Conservation (phyloP, 2,888 invertebrate genomes). For the Mythimna lalbum region DNA sequence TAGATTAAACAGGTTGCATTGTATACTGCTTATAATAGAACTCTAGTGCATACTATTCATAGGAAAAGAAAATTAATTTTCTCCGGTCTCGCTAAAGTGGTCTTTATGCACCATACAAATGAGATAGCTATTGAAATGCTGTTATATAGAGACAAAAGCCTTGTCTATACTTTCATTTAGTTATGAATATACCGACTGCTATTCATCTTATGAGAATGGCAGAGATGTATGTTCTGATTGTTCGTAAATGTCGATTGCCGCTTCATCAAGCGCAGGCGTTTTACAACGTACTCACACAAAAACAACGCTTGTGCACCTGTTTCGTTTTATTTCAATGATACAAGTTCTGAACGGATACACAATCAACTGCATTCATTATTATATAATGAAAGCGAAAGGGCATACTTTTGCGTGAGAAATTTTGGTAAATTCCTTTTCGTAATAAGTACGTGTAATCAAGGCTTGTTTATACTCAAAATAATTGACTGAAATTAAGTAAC, state of each 20-base stretch:
- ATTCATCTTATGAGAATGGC: conserved; percentile 67
- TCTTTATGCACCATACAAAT: neutral
- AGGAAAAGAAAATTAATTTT: conserved; percentile 1
- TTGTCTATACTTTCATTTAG: conserved; percentile 30
- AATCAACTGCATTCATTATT: conserved; percentile 38
- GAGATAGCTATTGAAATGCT: conserved; percentile 9
- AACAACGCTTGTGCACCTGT: conserved; percentile 28
- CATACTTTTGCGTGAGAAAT: conserved; percentile 17
- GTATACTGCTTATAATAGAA: conserved; percentile 27
- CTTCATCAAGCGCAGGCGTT: conserved; percentile 42
- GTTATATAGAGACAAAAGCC: conserved; percentile 10
- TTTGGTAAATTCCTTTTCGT: conserved; percentile 3
- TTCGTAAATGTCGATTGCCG: conserved; percentile 49
- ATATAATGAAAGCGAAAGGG: conserved; percentile 42
- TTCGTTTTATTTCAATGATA: conserved; percentile 27
- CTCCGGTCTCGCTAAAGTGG: conserved; percentile 1
- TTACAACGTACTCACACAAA: conserved; percentile 28
- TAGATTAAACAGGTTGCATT: conserved; percentile 20
- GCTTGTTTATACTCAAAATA: conserved; percentile 10
- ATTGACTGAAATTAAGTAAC: conserved; percentile 15
- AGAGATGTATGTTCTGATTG: conserved; percentile 41
- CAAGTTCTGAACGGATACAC: conserved; percentile 22
- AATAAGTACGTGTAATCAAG: neutral
- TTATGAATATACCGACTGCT: conserved; percentile 62
- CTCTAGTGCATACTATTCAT: neutral